phyloP scores from a whole-genome alignment of 2,888 invertebrate species.

The Cosmia trapezina region DNA sequence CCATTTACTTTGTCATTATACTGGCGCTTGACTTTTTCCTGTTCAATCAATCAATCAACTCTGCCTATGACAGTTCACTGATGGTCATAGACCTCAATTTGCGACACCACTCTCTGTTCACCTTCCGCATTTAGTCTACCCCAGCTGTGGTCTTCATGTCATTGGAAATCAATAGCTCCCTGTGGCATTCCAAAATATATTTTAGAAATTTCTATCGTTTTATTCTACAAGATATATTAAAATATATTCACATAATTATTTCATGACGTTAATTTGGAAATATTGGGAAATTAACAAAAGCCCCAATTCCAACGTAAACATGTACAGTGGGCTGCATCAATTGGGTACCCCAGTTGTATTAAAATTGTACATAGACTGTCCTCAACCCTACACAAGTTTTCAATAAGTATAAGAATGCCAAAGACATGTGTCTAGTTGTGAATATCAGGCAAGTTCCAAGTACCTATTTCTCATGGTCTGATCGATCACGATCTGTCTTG shows the following conservation, averaged over 20 bases:
- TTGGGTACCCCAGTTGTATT: no score
- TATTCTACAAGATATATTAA: neutral
- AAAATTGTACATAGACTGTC: neutral
- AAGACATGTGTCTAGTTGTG: conserved; percentile 37
- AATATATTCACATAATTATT: neutral
- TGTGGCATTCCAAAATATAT: neutral
- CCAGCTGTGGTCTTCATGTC: neutral
- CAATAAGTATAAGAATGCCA: conserved; percentile 40
- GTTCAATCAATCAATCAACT: conserved; percentile 42
- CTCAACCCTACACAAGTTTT: conserved; percentile 30
- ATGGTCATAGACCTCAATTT: conserved; percentile 38
- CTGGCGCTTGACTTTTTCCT: conserved; percentile 31
- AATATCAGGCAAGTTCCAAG: conserved; percentile 44
- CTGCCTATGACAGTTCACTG: conserved; percentile 12
- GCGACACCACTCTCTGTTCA: conserved; percentile 10
- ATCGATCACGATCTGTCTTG: conserved; percentile 71
- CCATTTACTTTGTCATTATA: conserved; percentile 31
- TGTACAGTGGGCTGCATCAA: no score
- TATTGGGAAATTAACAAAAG: neutral
- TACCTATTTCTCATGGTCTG: conserved; percentile 66
- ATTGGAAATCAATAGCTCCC: conserved; percentile 6
- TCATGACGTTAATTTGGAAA: neutral
- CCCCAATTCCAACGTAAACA: neutral
- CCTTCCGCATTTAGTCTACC: conserved; percentile 6
- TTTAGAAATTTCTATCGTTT: neutral